Conservation (phyloP, 2,797 vertebrate species). For the Anguilla anguilla region DNA sequence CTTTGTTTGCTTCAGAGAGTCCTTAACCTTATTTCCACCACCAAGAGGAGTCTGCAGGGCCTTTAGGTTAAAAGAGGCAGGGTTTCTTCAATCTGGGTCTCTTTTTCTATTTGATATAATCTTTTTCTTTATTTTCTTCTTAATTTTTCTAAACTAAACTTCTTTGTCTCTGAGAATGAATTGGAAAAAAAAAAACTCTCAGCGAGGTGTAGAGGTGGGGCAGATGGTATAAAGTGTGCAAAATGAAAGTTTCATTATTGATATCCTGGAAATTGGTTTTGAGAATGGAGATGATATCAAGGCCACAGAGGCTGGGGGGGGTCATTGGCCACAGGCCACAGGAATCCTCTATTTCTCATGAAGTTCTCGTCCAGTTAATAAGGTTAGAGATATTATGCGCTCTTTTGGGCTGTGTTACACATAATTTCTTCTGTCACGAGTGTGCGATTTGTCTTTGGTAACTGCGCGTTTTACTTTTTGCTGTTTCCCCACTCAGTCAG, state of each 20-base stretch:
- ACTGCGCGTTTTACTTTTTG: background rate
- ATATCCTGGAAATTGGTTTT: slow-evolving; percentile 76
- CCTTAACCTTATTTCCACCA: slow-evolving; percentile 18
- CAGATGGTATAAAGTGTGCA: slow-evolving; percentile 70
- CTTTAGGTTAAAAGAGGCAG: slow-evolving; percentile 21
- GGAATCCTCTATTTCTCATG: slow-evolving; percentile 36
- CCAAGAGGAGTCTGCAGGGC: slow-evolving; percentile 1
- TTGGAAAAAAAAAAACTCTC: slow-evolving; percentile 49
- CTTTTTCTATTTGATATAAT: slow-evolving; percentile 23
- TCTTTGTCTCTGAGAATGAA: slow-evolving; percentile 57
- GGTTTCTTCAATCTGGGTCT: slow-evolving; percentile 37
- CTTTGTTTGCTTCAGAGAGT: slow-evolving; percentile 42
- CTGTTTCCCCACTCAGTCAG: background rate
- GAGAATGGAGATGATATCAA: slow-evolving; percentile 62
- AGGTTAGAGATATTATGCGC: slow-evolving; percentile 40
- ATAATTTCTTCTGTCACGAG: background rate
- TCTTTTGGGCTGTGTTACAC: slow-evolving; percentile 23
- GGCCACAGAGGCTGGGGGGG: slow-evolving; percentile 49
- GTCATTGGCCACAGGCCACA: slow-evolving; percentile 21
- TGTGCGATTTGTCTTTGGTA: background rate
- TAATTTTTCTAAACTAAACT: slow-evolving; percentile 39
- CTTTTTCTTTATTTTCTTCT: background rate
- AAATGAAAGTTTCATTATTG: slow-evolving; percentile 80
- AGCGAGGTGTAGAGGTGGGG: slow-evolving; percentile 55
- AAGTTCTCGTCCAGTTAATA: slow-evolving; percentile 50